These are phyloP conservation scores for Diplogasteroides magnus DNA, from an alignment of 1,140 invertebrate species.

Conservation along the genomic window DNA sequence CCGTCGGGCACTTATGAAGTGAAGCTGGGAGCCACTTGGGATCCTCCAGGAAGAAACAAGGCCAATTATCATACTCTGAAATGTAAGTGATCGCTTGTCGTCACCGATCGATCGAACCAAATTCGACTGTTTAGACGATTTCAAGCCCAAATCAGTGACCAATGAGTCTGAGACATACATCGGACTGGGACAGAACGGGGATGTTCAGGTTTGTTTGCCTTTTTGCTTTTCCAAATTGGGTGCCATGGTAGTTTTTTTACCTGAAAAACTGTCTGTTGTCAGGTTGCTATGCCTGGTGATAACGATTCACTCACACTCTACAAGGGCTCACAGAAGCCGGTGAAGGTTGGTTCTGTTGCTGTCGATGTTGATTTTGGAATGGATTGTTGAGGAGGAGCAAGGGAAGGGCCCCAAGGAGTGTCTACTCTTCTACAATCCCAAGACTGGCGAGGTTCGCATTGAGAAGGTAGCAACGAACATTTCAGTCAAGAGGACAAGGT, in stretches of 20 bases:
- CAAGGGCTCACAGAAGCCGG: conserved; percentile 31
- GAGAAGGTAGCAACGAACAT: conserved; percentile 31
- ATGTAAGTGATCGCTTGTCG: conserved; percentile 1
- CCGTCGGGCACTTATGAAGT: conserved; percentile 24
- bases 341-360: conserved; percentile 11
- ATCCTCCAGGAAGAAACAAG: conserved; percentile 6
- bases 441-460: conserved; percentile 24
- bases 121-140: conserved; percentile 26
- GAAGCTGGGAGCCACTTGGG: conserved; percentile 17
- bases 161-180: conserved; percentile 27
- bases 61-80: conserved; percentile 6
- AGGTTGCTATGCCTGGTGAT: conserved; percentile 29
- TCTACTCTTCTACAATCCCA: conserved; percentile 32
- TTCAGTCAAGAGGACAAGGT: conserved; percentile 29
- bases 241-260: background rate
- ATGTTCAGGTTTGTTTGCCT: conserved; percentile 24
- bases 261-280: background rate
- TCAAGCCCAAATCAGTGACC: conserved; percentile 30
- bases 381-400: background rate
- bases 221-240: background rate
- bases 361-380: too few species aligned
- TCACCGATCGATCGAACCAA: background rate
- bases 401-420: conserved; percentile 26
- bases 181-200: conserved; percentile 22
- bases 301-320: conserved; percentile 29